phyloP scores from a whole-genome alignment of 2,888 invertebrate genomes.

The Ochropacha duplaris region DNA sequence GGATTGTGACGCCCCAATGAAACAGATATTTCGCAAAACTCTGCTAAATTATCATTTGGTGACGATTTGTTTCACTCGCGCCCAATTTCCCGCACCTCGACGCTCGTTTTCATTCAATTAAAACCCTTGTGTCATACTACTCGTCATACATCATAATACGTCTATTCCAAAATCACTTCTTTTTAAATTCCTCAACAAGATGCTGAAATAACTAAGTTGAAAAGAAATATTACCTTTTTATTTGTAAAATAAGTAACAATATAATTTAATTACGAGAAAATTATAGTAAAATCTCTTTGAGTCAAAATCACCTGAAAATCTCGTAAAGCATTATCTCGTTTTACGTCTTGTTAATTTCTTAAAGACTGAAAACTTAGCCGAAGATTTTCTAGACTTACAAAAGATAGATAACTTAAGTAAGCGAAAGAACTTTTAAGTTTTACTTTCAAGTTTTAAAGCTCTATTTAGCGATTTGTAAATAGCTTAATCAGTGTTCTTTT shows the following conservation, averaged over 20 bases:
- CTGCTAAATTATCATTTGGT: conserved; percentile 65
- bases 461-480: conserved; percentile 39
- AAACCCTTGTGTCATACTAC: conserved; percentile 22
- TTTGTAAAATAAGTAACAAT: too few species aligned
- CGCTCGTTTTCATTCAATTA: conserved; percentile 43
- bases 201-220: too few species aligned
- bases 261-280: background rate
- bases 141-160: background rate
- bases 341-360: conserved; percentile 32
- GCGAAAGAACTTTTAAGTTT: conserved; percentile 47
- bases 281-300: background rate
- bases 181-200: too few species aligned
- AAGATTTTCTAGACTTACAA: conserved; percentile 39
- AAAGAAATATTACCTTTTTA: too few species aligned
- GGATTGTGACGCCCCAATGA: conserved; percentile 67
- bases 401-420: conserved; percentile 52
- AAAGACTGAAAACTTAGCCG: conserved; percentile 30
- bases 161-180: too few species aligned
- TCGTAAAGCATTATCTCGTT: conserved; percentile 5
- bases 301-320: background rate
- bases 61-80: conserved; percentile 63
- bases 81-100: conserved; percentile 49
- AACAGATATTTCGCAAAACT: conserved; percentile 68
- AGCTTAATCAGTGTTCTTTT: conserved; percentile 31
- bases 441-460: conserved; percentile 30